Evolutionary conservation across 2,888 invertebrate genomes (phyloP).

Genomic region (Drosophila multiciliata): DNA sequence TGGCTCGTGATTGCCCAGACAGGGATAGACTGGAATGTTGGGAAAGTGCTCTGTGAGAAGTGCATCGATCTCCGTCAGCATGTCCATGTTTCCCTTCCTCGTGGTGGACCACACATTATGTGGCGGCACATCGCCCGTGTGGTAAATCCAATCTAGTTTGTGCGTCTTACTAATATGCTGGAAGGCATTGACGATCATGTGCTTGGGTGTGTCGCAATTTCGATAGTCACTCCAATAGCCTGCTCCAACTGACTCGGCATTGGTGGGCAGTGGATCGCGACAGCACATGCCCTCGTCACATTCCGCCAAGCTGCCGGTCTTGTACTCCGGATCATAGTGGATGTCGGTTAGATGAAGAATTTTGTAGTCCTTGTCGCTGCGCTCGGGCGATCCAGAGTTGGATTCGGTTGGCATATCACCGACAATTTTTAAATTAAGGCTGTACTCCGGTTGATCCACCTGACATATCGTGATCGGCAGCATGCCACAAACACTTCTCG

Average conservation of each 20-base stretch:
- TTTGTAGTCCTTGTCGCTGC: conserved; percentile 61
- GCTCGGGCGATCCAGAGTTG: conserved; percentile 68
- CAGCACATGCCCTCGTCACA: conserved; percentile 93
- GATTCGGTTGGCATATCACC: conserved; percentile 61
- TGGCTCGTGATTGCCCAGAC: conserved; percentile 94
- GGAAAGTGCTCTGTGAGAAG: conserved; percentile 87
- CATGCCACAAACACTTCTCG: conserved; percentile 84
- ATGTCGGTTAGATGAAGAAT: conserved; percentile 86
- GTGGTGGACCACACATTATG: conserved; percentile 95
- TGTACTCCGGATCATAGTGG: conserved; percentile 92
- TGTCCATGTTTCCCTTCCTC: conserved; percentile 87
- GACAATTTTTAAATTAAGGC: conserved; percentile 73
- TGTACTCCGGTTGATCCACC: conserved; percentile 64
- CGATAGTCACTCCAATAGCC: conserved; percentile 94
- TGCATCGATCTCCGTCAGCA: conserved; percentile 86
- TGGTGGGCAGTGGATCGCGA: conserved; percentile 64
- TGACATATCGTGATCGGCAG: conserved; percentile 81
- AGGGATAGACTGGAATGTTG: conserved; percentile 88
- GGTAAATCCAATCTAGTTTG: conserved; percentile 89
- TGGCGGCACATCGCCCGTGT: conserved; percentile 94
- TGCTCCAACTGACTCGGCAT: conserved; percentile 84
- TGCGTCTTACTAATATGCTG: conserved; percentile 87
- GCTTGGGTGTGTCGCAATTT: conserved; percentile 90
- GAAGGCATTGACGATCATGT: conserved; percentile 89
- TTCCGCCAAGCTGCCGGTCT: conserved; percentile 88